Conservation (phyloP, 1,140 invertebrate genomes). For the Penaeus japonicus region DNA sequence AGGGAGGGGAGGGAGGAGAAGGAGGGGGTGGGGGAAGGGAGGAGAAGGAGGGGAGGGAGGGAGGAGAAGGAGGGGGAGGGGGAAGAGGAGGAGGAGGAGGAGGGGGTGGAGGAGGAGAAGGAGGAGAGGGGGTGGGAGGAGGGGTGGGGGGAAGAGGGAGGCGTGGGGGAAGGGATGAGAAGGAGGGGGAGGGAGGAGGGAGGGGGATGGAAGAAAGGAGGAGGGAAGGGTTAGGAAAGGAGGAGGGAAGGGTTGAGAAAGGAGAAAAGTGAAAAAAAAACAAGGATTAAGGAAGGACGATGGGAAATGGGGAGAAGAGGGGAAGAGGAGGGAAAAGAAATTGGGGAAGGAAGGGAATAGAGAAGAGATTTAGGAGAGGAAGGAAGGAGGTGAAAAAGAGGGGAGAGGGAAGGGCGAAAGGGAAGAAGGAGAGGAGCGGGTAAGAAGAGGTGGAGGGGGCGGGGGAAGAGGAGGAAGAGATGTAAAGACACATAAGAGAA, state of each 20-base stretch:
- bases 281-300: neutral
- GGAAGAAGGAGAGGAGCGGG: neutral
- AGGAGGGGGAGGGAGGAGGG: neutral
- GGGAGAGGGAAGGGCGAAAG: neutral
- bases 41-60: neutral
- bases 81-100: neutral
- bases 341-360: neutral
- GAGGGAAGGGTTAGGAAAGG: neutral
- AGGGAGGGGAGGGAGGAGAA: too few species aligned
- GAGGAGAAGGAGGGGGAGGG: neutral
- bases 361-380: too few species aligned
- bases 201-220: neutral
- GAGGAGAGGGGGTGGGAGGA: neutral
- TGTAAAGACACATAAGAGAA: neutral
- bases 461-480: neutral
- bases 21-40: neutral
- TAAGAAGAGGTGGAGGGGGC: neutral
- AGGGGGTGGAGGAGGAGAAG: neutral
- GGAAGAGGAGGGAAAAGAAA: neutral
- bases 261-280: neutral
- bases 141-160: neutral
- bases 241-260: neutral
- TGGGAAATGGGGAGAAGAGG: neutral
- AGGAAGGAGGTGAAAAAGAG: neutral
- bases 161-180: neutral